Percentiles rank a stretch among this genome's conserved stretches.
phyloP scores from a whole-genome alignment of 2,888 invertebrate species.

The Altica lythri region DNA sequence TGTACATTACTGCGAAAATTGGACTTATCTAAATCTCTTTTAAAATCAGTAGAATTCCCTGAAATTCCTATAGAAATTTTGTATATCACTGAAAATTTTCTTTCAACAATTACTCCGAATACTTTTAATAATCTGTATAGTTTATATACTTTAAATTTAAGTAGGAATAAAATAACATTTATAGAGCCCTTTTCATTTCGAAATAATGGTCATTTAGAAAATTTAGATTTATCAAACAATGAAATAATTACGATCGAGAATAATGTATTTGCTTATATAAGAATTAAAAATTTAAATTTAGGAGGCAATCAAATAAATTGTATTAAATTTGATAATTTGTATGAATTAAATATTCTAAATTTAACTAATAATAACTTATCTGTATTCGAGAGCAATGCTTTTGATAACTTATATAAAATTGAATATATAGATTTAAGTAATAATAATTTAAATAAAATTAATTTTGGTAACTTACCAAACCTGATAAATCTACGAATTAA shows the following conservation, averaged over 20 bases:
- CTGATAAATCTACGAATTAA: neutral
- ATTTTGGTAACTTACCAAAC: slow-evolving; percentile 2
- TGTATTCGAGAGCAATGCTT: slow-evolving; percentile 14
- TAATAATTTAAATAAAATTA: slow-evolving; percentile 4
- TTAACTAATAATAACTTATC: slow-evolving; percentile 9
- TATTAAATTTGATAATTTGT: slow-evolving; percentile 12
- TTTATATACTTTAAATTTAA: neutral
- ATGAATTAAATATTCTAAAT: slow-evolving; percentile 6
- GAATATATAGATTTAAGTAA: slow-evolving; percentile 8
- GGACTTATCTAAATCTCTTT: no score
- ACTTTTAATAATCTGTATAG: neutral
- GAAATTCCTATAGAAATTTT: no score
- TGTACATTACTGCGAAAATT: no score
- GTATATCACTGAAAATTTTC: no score
- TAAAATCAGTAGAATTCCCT: no score
- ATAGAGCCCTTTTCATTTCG: slow-evolving; percentile 1
- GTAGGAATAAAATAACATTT: neutral
- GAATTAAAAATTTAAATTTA: slow-evolving; percentile 5
- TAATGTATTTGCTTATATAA: slow-evolving; percentile 10
- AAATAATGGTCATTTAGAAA: neutral
- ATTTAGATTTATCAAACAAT: slow-evolving; percentile 16
- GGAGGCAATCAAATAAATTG: slow-evolving; percentile 7
- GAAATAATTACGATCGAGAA: slow-evolving; percentile 3
- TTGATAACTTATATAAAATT: slow-evolving; percentile 5
- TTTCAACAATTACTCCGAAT: no score